phyloP scores from a whole-genome alignment of 2,797 vertebrate species.

The Ctenosaura bakeri region DNA sequence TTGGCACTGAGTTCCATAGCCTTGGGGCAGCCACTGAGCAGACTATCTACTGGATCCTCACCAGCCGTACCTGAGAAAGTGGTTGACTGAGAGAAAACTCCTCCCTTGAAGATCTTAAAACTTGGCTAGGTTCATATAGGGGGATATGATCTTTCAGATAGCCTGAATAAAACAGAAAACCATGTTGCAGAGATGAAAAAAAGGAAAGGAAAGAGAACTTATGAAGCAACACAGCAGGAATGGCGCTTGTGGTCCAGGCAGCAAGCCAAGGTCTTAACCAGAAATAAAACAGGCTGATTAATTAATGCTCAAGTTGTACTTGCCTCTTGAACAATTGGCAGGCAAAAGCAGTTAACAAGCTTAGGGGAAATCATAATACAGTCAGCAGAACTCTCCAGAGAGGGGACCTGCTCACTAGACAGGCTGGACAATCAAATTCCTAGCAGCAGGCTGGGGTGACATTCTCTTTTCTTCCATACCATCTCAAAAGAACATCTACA shows the following conservation, averaged over 20 bases:
- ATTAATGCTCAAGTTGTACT: conserved; percentile 16
- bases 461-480: background rate
- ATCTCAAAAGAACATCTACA: background rate
- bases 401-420: background rate
- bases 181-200: background rate
- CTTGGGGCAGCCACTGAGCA: too few species aligned
- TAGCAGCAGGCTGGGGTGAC: background rate
- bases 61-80: too few species aligned
- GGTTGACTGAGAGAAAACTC: too few species aligned
- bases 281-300: conserved; percentile 6
- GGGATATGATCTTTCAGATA: background rate
- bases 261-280: background rate
- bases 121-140: too few species aligned
- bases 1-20: too few species aligned
- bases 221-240: background rate
- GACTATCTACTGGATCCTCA: too few species aligned
- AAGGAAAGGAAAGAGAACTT: background rate
- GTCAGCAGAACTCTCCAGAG: background rate
- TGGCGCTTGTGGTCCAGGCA: background rate
- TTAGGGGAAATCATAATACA: background rate
- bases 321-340: background rate
- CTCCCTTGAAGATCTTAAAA: too few species aligned
- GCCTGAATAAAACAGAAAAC: background rate
- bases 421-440: too few species aligned
- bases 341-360: conserved; percentile 2